Percentiles rank a stretch among this genome's conserved stretches.
These are phyloP conservation scores for Pygoscelis antarcticus DNA, from an alignment of 2,113 vertebrate species.

Conservation along the genomic window DNA sequence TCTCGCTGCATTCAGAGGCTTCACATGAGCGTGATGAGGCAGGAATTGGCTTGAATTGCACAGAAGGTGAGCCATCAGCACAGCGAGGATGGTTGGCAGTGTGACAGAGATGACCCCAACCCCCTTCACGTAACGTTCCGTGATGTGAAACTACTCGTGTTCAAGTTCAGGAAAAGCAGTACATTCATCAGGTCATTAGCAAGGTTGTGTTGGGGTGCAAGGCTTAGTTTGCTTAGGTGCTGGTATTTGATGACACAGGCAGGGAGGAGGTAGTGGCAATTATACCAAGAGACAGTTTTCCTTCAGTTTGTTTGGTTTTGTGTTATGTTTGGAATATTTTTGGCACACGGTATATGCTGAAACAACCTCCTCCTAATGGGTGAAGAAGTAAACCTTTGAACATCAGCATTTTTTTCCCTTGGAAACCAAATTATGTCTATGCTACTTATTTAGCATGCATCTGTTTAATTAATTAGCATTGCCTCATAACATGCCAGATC, in stretches of 20 bases:
- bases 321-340: neutral
- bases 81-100: rapidly evolving
- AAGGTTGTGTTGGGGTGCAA: neutral
- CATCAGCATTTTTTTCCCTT: neutral
- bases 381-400: neutral
- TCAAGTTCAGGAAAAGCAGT: neutral
- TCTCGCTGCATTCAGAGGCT: neutral
- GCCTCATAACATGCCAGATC: neutral
- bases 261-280: neutral
- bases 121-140: neutral
- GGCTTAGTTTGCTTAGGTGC: neutral
- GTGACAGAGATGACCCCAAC: neutral
- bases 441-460: neutral
- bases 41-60: neutral
- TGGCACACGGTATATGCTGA: neutral
- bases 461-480: neutral
- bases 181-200: neutral
- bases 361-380: neutral
- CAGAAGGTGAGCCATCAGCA: neutral
- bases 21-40: rapidly evolving
- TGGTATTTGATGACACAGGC: neutral
- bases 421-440: neutral
- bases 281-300: neutral
- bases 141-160: rapidly evolving
- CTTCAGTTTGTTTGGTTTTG: neutral